Conservation (phyloP, 92 coral and sea anemone genomes). For the Palythoa heliodiscus region DNA sequence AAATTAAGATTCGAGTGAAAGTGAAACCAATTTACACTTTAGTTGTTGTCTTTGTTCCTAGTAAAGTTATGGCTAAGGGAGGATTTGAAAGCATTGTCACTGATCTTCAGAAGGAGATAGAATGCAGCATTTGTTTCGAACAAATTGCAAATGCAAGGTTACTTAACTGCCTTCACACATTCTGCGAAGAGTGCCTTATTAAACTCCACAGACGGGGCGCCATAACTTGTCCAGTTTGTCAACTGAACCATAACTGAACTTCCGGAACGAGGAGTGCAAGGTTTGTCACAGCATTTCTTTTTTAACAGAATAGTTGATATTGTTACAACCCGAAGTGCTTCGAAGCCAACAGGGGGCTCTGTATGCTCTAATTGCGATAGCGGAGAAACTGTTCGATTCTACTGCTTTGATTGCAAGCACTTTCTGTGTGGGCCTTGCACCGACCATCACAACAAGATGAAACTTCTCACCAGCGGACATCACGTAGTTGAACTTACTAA, state of each 20-base stretch:
- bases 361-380: slow-evolving; percentile 14
- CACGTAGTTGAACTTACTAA: slow-evolving; percentile 9
- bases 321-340: not conserved
- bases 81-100: too few species aligned
- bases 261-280: slow-evolving; percentile 5
- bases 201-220: not conserved
- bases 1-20: too few species aligned
- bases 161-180: slow-evolving; percentile 34
- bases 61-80: too few species aligned
- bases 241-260: slow-evolving; percentile 2
- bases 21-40: too few species aligned
- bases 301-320: slow-evolving; percentile 13
- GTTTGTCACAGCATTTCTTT: slow-evolving; percentile 1
- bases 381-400: not conserved
- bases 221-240: slow-evolving; percentile 11
- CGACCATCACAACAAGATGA: slow-evolving; percentile 18
- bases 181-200: slow-evolving; percentile 8
- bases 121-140: not conserved
- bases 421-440: slow-evolving; percentile 37
- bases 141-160: slow-evolving; percentile 18
- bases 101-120: too few species aligned
- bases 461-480: slow-evolving; percentile 14
- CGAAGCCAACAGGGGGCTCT: not conserved
- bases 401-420: slow-evolving; percentile 37
- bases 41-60: too few species aligned